Conservation (phyloP, 2,888 invertebrate species). For the Luperina nickerlii region DNA sequence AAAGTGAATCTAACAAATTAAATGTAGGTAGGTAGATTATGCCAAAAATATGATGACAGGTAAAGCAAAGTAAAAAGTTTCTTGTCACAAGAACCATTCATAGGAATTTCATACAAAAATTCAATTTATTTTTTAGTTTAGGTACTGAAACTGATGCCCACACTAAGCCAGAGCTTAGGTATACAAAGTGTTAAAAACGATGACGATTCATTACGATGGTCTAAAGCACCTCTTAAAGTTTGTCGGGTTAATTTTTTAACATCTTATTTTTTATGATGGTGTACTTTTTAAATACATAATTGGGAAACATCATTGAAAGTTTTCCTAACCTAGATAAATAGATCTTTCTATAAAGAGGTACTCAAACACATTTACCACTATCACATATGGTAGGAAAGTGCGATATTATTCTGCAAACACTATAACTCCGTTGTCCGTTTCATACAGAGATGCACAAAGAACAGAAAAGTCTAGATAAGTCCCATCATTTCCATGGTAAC, state of each 20-base stretch:
- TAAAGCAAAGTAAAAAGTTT: not conserved
- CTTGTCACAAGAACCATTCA: not conserved
- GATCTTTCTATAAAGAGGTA: constrained; percentile 27
- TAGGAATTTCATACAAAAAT: not conserved
- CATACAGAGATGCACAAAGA: not conserved
- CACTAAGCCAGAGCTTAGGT: not conserved
- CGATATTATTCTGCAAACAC: constrained; percentile 13
- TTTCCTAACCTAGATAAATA: not conserved
- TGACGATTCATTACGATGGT: too few relatives aligned
- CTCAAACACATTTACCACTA: constrained; percentile 5
- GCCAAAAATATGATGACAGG: constrained; percentile 38
- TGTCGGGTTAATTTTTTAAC: too few relatives aligned
- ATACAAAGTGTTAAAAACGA: too few relatives aligned
- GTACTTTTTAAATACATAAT: constrained; percentile 3
- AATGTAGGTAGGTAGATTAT: constrained; percentile 5
- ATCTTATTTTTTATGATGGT: not conserved
- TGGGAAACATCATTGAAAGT: constrained; percentile 9
- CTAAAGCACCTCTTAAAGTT: too few relatives aligned
- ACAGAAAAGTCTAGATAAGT: constrained; percentile 35
- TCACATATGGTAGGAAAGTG: constrained; percentile 27
- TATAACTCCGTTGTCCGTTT: not conserved
- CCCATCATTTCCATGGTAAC: constrained; percentile 26
- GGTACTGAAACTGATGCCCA: not conserved
- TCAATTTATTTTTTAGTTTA: not conserved
- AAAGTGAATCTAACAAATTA: constrained; percentile 30